phyloP scores from a whole-genome alignment of 2,113 vertebrate species.

The Campylorhamphus procurvoides region DNA sequence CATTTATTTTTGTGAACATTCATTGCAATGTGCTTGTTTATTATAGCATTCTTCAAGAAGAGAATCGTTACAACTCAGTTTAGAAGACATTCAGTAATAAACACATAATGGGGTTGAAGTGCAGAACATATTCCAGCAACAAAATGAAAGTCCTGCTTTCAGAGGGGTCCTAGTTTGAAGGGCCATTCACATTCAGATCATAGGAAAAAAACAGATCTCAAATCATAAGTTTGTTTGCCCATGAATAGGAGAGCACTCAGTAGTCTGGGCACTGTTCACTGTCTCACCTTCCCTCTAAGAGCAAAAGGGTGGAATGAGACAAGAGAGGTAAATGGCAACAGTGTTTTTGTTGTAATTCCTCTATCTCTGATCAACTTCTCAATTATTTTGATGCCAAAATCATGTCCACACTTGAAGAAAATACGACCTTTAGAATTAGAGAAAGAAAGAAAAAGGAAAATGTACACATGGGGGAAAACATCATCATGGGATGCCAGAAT shows the following conservation, averaged over 20 bases:
- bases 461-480: neutral
- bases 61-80: neutral
- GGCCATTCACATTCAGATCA: neutral
- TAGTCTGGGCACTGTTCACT: neutral
- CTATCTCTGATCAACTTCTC: neutral
- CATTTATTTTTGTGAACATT: neutral
- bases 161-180: neutral
- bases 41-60: neutral
- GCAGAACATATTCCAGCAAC: neutral
- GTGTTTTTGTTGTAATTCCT: neutral
- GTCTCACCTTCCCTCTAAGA: neutral
- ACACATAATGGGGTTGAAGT: neutral
- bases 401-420: neutral
- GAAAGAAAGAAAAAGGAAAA: neutral
- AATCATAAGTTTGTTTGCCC: neutral
- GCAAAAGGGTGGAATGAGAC: neutral
- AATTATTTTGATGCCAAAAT: neutral
- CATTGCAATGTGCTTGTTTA: neutral
- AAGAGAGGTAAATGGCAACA: fast-evolving
- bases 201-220: neutral
- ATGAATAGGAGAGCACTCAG: neutral
- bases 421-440: neutral
- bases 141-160: neutral
- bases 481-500: neutral
- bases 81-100: neutral